These are phyloP conservation scores for Picathartes gymnocephalus DNA, from an alignment of 2,113 vertebrate genomes.

Conservation along the genomic window DNA sequence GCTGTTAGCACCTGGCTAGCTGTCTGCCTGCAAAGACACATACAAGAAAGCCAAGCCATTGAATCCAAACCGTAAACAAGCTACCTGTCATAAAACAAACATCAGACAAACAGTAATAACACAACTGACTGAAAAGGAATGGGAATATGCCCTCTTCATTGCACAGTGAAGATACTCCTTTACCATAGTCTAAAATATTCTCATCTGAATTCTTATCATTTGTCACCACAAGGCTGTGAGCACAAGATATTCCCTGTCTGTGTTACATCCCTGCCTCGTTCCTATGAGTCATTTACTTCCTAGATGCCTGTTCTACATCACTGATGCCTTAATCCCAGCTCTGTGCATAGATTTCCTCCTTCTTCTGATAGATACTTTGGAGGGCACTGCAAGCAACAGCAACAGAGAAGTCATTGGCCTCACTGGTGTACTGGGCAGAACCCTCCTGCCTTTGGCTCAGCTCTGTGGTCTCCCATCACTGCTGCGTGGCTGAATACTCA, in stretches of 20 bases:
- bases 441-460: not conserved
- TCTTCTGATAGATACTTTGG: not conserved
- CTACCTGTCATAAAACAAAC: not conserved
- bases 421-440: not conserved
- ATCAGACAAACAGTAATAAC: not conserved
- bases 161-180: not conserved
- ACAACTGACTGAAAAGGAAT: not conserved
- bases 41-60: not conserved
- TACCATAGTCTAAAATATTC: not conserved
- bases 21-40: not conserved
- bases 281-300: not conserved
- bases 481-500: not conserved
- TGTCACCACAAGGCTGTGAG: not conserved
- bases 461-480: not conserved
- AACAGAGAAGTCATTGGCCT: not conserved
- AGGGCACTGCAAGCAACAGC: not conserved
- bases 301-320: not conserved
- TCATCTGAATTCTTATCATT: not conserved
- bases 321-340: not conserved
- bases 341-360: not conserved
- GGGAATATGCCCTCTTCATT: not conserved
- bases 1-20: not conserved
- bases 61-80: not conserved
- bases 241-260: not conserved
- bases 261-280: not conserved